Conservation (phyloP, 2,797 vertebrate species). For the Cirrhinus mrigala region DNA sequence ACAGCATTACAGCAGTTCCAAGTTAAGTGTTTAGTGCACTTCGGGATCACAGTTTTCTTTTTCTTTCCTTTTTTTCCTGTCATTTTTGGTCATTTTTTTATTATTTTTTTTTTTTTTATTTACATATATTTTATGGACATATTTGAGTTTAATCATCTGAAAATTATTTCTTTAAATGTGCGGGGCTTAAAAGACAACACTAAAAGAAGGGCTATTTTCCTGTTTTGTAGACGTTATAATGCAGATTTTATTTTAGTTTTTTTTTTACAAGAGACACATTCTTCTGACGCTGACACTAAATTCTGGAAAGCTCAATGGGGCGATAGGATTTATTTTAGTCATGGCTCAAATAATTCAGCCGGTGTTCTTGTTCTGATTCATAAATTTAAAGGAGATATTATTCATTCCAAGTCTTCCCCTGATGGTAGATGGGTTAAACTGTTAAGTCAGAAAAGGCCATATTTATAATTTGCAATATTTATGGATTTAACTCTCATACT, state of each 20-base stretch:
- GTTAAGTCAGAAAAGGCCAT: neutral
- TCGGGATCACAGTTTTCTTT: no score
- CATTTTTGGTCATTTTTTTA: no score
- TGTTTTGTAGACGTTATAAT: slow-evolving; percentile 7
- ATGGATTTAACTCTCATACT: neutral
- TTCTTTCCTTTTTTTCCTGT: no score
- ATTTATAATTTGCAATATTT: neutral
- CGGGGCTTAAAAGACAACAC: no score
- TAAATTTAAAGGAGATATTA: neutral
- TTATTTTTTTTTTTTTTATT: no score
- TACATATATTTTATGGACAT: no score
- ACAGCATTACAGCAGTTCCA: no score
- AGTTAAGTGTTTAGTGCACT: no score
- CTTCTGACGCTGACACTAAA: neutral
- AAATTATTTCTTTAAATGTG: no score
- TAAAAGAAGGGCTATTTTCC: no score
- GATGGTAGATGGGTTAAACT: neutral
- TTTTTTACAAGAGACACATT: neutral
- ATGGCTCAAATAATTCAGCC: neutral
- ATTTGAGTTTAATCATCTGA: no score
- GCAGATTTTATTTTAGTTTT: neutral
- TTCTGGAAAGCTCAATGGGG: slow-evolving; percentile 11
- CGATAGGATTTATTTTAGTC: neutral
- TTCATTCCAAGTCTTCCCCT: neutral
- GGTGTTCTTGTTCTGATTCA: neutral